Base-by-base conservation (phyloP, 2,797 vertebrate species). In the Cossypha polioptera region DNA sequence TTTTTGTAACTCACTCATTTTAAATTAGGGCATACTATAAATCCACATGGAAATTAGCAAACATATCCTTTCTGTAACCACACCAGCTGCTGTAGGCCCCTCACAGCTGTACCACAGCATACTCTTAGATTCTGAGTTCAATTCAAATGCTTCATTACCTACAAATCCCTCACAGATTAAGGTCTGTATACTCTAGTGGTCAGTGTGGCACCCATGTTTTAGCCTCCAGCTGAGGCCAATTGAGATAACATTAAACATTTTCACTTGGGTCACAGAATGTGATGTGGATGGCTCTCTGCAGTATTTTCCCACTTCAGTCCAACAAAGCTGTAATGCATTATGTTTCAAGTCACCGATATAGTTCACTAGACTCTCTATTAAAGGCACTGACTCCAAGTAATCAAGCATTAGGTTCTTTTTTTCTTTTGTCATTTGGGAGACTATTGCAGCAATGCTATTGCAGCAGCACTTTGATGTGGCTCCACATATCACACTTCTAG, bases 161-260 rank as follows among this genome's bases (percentile, higher is more conserved):
- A 35, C 0, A 31, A 93, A 88, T 36, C 75, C 75, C 31, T 75
- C 35, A 42, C 62, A 65, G 78, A 83, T 89, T 80, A 76, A 74
- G 42, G 61, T 71, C 59, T 65, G 7, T 57, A 50, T 29, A 63
- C 36, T 43, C 18, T 7, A 48, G 57, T 58, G 78, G 47, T 80
- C 78, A 80, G n/a, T 3, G 12, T 1, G 1, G 33, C 59, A 68
- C 59, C 33, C 16, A 11, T 45, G 51, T 61, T 96, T 91, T 67
- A 69, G 76, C 66, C 66, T 91, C 29, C 76, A 86, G 58, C n/a
- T 75, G 40, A 84, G 45, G 69, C 69, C 21, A 90, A 3, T 26
- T 89, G 75, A 87, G 82, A 22, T 78, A 73, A 92, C 62, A 58
- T 84, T 81, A 62, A 95, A 81, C 48, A 29, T 78, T 84, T 91